Evolutionary conservation across 35 echinoderm and acorn worm genomes (phyloP).

Genomic region (Apostichopus parvimensis): DNA sequence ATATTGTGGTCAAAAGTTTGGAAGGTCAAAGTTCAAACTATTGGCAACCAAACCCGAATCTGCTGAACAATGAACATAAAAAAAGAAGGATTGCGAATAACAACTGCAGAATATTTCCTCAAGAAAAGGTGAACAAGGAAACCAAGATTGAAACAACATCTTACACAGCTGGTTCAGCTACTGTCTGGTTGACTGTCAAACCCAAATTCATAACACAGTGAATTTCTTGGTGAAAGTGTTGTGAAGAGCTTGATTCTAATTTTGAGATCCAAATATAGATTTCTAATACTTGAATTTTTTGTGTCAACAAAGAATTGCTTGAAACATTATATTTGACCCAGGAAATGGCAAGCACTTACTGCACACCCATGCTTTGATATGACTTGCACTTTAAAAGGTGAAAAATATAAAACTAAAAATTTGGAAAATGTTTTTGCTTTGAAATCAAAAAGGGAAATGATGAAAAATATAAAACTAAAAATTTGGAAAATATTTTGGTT

Average conservation of each 20-base stretch:
- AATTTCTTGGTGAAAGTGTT: background rate
- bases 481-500: background rate
- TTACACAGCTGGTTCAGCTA: too few relatives aligned
- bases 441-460: background rate
- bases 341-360: constrained; percentile 19
- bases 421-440: background rate
- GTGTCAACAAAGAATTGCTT: background rate
- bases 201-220: background rate
- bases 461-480: background rate
- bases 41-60: too few relatives aligned
- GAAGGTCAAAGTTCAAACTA: too few relatives aligned
- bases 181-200: background rate
- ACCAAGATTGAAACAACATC: too few relatives aligned
- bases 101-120: too few relatives aligned
- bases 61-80: too few relatives aligned
- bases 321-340: constrained; percentile 26
- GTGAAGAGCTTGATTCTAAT: too few relatives aligned
- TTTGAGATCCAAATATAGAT: too few relatives aligned
- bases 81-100: too few relatives aligned
- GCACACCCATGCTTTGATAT: constrained; percentile 38
- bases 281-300: background rate
- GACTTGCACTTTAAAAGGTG: background rate
- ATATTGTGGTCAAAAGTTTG: too few relatives aligned
- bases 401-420: background rate
- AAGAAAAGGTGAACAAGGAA: too few relatives aligned